Base-by-base conservation (phyloP, 2,888 invertebrate species). In the Euzophera pinguis region DNA sequence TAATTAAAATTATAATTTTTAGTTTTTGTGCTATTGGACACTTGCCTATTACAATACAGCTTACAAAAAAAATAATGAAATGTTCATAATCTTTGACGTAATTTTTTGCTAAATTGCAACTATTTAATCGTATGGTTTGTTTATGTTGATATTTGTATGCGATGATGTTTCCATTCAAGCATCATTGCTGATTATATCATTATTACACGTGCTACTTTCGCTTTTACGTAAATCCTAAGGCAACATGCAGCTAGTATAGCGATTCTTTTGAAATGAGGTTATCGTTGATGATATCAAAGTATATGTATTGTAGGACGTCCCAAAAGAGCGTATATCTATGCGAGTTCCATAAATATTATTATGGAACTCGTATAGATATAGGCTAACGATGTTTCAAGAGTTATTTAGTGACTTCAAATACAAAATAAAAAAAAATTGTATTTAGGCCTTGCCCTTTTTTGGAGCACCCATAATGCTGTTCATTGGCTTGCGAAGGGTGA, bases 401-500 rank as follows among this genome's bases (percentile, higher is more conserved):
- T n/a, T n/a, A n/a, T n/a, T n/a, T n/a, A n/a, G n/a, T 22, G 22
- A 5, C 22, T 22, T 22, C 8, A 32, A 3, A 10, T 10, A 1
- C 2, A 32, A 32, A 6, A 32, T 7, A 1, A 1, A 32, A 7
- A 10, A 32, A 32, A 32, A 7, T 3, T 8, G 3, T 32, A 32
- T 32, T 32, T 8, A 2, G n/a, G 45, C 14, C 32, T 54, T 54
- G 59, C 60, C 67, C 71, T 63, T 68, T 64, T 69, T 73, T 63
- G 66, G 64, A 57, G 57, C 58, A 65, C 63, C 35, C 51, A 27
- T 43, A 58, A 66, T 69, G 66, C 58, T 57, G 74, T 77, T 67
- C 73, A 61, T 73, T 78, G 77, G 71, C 75, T 74, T 60, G 66
- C 50, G 52, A 50, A 61, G 75, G 75, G 78, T 81, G 78, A 81